Evolutionary conservation across 2,113 vertebrate species (phyloP).

Genomic region (Gopherus flavomarginatus): DNA sequence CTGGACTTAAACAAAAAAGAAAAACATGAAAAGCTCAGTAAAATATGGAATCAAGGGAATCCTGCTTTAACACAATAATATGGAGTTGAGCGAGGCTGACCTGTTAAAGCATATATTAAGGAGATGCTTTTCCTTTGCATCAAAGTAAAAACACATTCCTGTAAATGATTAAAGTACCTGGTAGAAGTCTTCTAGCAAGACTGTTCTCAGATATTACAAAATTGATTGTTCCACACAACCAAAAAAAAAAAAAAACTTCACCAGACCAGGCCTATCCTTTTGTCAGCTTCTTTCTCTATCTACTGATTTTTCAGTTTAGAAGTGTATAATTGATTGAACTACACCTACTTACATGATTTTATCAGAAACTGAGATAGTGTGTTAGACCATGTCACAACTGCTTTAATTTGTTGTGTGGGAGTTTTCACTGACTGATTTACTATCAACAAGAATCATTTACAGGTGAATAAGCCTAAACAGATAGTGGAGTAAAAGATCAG

Average conservation of each 20-base stretch:
- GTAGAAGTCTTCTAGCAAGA: not conserved
- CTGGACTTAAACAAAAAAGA: not conserved
- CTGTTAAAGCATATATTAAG: not conserved
- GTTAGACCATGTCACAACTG: not conserved
- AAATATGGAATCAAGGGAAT: not conserved
- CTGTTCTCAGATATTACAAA: not conserved
- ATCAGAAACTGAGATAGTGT: not conserved
- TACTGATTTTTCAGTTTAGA: not conserved
- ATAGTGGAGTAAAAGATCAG: conserved; percentile 4
- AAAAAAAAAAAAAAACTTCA: not conserved
- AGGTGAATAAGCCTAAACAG: not conserved
- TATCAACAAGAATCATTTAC: not conserved
- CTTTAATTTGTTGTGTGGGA: not conserved
- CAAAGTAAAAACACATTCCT: not conserved
- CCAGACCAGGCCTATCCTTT: not conserved
- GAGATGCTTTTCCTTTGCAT: not conserved
- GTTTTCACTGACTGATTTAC: not conserved
- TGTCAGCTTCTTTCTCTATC: not conserved
- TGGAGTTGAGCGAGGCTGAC: not conserved
- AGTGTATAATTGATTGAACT: not conserved
- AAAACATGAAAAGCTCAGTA: not conserved
- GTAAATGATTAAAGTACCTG: not conserved
- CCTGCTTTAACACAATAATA: fast-evolving
- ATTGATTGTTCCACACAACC: not conserved
- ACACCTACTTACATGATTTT: fast-evolving